A percentile compares a stretch with the other conserved stretches of the same genome.
Conservation (phyloP, 2,888 invertebrate species). For the Cylindroiulus punctatus region DNA sequence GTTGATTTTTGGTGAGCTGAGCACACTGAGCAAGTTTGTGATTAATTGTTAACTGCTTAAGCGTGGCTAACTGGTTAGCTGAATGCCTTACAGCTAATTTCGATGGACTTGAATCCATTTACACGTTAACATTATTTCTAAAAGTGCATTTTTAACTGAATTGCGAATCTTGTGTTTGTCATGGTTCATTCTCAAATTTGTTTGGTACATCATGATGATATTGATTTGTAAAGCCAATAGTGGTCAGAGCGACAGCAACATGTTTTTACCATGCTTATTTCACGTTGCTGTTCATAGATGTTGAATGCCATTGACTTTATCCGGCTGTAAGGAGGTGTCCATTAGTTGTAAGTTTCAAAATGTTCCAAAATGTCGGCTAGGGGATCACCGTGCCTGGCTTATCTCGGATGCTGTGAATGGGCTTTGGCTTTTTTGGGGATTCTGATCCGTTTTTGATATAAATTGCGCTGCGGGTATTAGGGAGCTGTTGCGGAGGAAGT, state of each 20-base stretch:
- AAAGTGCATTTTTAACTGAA: no score
- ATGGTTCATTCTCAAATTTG: background rate
- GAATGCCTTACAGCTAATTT: no score
- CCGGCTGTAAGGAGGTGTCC: background rate
- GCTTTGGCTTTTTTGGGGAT: background rate
- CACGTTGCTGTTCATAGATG: background rate
- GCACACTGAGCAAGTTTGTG: no score
- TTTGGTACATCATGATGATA: background rate
- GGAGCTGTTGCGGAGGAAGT: constrained; percentile 38
- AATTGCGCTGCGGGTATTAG: background rate
- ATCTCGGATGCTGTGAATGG: constrained; percentile 14
- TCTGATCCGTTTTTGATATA: constrained; percentile 37
- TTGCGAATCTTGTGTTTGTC: no score
- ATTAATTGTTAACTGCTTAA: no score
- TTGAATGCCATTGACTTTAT: background rate
- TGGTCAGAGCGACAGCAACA: background rate
- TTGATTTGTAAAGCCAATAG: background rate
- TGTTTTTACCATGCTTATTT: background rate
- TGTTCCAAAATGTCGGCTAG: background rate
- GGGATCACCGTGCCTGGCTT: background rate
- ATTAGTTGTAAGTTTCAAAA: background rate
- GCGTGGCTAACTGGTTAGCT: no score
- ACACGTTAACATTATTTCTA: no score
- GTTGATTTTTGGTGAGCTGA: no score
- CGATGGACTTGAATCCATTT: no score